Base-by-base conservation (phyloP, 2,888 invertebrate genomes). In the Tillus elongatus region DNA sequence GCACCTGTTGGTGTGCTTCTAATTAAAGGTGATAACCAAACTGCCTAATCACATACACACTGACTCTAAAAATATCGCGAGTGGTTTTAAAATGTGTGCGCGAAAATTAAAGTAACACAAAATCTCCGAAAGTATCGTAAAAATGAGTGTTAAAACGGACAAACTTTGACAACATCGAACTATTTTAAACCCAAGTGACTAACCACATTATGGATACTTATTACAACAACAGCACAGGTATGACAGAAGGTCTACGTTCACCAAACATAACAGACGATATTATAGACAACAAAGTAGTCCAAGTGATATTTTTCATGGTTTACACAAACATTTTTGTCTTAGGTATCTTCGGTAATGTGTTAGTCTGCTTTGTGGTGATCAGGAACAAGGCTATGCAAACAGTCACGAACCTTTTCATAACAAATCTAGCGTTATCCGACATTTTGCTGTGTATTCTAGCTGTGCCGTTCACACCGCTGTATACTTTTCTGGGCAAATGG, bases 331-430 rank as follows among this genome's bases (percentile, higher is more conserved):
- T 95, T 45, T 97, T 96, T 61, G 74, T 88, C 0, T 70, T 92
- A 29, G 97, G 97, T 2, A 71, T 92, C 1, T 79, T 84, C 50
- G 95, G 95, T 1, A 95, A 95, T 64, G 74, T 82, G 1, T 69
- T 97, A 11, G 96, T 97, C 13, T 91, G 92, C 57, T 95, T 83
- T 59, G 93, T 97, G 10, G 95, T 98, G 3, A 75, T 86, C 19
- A 74, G 90, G 15, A 96, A 93, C 66, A 82, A 82, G 49, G 84
- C 88, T 15, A 96, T 97, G 96, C 95, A 95, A 61, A 93, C 95
- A 0, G 96, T 97, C 24, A 97, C 97, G 2, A 97, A 97, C 63
- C 77, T 93, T 35, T 97, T 97, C 68, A 97, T 97, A 58, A 89
- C 91, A 28, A 97, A 97, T 63, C 70, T 98, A 52, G 97, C 97